Percentiles rank a stretch among this genome's conserved stretches.
Evolutionary conservation across 2,113 vertebrate genomes (phyloP).

Genomic region (Notiomystis cincta): DNA sequence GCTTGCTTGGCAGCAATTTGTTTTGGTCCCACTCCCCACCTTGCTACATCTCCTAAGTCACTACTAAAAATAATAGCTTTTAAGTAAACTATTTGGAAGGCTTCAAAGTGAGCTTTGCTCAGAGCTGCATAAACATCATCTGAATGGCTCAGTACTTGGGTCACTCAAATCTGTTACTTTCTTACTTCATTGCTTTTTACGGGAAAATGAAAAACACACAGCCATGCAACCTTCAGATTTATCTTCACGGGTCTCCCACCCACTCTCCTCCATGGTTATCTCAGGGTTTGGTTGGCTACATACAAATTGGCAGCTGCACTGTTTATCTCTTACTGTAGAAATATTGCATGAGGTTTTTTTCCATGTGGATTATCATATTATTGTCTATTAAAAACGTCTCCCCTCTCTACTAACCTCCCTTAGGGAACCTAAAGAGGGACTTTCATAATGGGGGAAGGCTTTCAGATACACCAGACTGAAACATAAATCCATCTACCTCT

Average conservation of each 20-base stretch:
- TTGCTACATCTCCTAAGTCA: constrained; percentile 3
- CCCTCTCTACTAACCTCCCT: constrained; percentile 52
- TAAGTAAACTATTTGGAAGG: constrained; percentile 25
- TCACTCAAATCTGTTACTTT: constrained; percentile 20
- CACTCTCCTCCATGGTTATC: not conserved
- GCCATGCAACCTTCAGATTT: constrained; percentile 2
- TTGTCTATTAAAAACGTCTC: constrained; percentile 61
- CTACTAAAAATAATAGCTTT: constrained; percentile 30
- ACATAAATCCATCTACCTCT: constrained; percentile 60
- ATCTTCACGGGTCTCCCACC: constrained; percentile 3
- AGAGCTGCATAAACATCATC: constrained; percentile 34
- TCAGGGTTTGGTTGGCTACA: constrained; percentile 22
- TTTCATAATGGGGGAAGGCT: constrained; percentile 58
- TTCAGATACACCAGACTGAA: constrained; percentile 56
- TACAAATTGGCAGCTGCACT: constrained; percentile 48
- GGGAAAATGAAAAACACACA: constrained; percentile 7
- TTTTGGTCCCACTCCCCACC: not conserved
- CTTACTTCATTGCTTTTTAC: constrained; percentile 13
- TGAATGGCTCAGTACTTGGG: not conserved
- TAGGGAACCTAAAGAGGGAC: constrained; percentile 54
- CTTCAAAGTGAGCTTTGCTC: constrained; percentile 19
- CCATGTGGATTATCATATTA: constrained; percentile 53
- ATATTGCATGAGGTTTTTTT: not conserved
- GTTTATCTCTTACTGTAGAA: constrained; percentile 49
- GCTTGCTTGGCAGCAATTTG: constrained; percentile 8